Conservation (phyloP, 2,888 invertebrate species). For the Atrina japonica region DNA sequence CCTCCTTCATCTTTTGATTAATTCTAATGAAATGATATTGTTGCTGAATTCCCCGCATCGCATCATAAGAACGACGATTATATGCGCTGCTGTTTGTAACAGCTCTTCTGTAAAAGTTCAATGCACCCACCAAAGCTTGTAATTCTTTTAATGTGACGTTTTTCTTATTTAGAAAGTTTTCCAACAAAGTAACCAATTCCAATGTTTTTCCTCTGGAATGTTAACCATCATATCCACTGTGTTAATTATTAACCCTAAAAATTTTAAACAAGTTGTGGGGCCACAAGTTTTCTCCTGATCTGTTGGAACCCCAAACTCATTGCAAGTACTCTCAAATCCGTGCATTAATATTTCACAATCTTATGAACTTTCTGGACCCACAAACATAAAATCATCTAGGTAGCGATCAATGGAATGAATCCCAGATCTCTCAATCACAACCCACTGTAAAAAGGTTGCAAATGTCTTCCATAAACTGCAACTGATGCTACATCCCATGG, state of each 20-base stretch:
- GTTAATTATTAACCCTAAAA: constrained; percentile 39
- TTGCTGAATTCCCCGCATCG: constrained; percentile 7
- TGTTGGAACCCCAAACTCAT: constrained; percentile 20
- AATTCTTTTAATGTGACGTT: constrained; percentile 34
- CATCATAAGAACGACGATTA: constrained; percentile 31
- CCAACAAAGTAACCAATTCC: constrained; percentile 8
- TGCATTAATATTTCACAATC: constrained; percentile 6
- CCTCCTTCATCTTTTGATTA: constrained; percentile 20
- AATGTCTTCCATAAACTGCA: constrained; percentile 16
- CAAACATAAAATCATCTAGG: constrained; percentile 36
- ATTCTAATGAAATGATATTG: constrained; percentile 29
- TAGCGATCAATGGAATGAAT: constrained; percentile 16
- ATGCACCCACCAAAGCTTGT: constrained; percentile 30
- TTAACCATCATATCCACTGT: constrained; percentile 28
- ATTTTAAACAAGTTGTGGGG: constrained; percentile 25
- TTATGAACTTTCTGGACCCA: not conserved
- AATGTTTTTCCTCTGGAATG: constrained; percentile 31
- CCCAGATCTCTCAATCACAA: not conserved
- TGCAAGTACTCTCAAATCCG: constrained; percentile 5
- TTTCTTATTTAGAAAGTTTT: not conserved
- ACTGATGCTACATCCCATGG: too few species aligned
- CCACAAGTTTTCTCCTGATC: constrained; percentile 26
- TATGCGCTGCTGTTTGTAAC: constrained; percentile 35
- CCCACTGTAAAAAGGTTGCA: constrained; percentile 28
- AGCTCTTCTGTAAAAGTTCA: constrained; percentile 35